Base-by-base conservation (phyloP, 1,140 invertebrate genomes). In the Hormaphis cornu region DNA sequence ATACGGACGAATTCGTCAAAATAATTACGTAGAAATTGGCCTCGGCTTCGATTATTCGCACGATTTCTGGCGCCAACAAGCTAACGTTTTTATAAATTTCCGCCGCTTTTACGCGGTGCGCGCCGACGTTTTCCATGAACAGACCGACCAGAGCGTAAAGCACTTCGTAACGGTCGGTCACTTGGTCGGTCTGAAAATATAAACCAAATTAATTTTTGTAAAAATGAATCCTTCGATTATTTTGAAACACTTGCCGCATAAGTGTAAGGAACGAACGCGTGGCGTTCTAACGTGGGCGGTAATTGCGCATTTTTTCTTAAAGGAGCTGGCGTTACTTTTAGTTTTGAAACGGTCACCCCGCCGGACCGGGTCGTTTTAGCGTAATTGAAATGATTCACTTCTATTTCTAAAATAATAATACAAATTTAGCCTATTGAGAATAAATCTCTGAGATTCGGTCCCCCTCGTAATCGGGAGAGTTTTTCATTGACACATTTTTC, bases 41-140 rank as follows among this genome's bases (percentile, higher is more conserved):
- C 24, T 66, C 61, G n/a, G 42, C 44, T 66, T 66, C 61, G 10
- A 66, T 66, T 22, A 66, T 66, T 24, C 16, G n/a, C 33, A 66
- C 44, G 6, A 66, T 50, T 1, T 66, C 44, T 0, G 22, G 9
- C 1, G 61, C 44, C 2, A 50, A 50, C 12, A 66, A 4, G 16
- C 33, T 50, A 9, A n/a, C n/a, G 12, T 50, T 35, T 18, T 66
- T 66, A 7, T 66, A 48, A 7, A 66, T 22, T 50, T 66, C 61
- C 3, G 44, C 20, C 24, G 28, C 44, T 50, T 66, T 66, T 16
- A 66, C 5, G 24, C 33, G 0, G 18, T 24, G 61, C 16, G n/a
- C 12, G 16, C 61, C 61, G 6, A 66, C 40, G 16, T 66, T 66
- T 66, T 66, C 61, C 61, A 66, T 66, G 16, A 66, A 33, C 24